phyloP scores from a whole-genome alignment of 2,797 vertebrate species.

The Squalus acanthias region DNA sequence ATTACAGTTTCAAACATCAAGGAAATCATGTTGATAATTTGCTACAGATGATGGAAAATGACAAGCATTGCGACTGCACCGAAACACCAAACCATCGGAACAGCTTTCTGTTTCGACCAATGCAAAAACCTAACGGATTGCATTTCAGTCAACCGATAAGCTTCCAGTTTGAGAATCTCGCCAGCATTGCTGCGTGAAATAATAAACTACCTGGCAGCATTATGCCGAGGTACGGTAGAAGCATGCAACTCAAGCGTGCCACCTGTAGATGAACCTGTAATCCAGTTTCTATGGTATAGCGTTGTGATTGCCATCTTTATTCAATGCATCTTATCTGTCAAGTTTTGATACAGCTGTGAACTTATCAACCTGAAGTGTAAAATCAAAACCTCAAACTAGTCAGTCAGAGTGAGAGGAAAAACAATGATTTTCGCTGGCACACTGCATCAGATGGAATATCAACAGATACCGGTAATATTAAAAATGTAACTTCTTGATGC shows the following conservation, averaged over 20 bases:
- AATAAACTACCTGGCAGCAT: not conserved
- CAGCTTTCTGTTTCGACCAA: slow-evolving; percentile 1
- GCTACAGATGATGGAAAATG: not conserved
- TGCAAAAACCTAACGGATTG: not conserved
- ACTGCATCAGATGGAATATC: not conserved
- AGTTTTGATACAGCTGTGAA: slow-evolving; percentile 12
- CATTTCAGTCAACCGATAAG: not conserved
- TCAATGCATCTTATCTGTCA: not conserved
- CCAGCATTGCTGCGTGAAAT: not conserved
- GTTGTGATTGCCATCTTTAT: not conserved
- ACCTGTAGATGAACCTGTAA: not conserved
- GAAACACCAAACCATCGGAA: not conserved
- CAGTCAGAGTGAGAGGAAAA: not conserved
- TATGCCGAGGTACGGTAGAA: not conserved
- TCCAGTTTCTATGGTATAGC: not conserved
- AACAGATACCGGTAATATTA: not conserved
- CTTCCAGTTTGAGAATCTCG: not conserved
- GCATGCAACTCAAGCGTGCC: too few relatives aligned
- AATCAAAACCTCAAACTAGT: slow-evolving; percentile 18
- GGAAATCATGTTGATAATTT: not conserved
- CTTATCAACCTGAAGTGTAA: not conserved
- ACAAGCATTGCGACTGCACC: not conserved
- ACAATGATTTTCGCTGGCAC: not conserved
- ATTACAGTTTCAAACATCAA: not conserved
- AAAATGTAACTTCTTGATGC: not conserved